phyloP scores from a whole-genome alignment of 2,888 invertebrate species.

The Cerastoderma edule region DNA sequence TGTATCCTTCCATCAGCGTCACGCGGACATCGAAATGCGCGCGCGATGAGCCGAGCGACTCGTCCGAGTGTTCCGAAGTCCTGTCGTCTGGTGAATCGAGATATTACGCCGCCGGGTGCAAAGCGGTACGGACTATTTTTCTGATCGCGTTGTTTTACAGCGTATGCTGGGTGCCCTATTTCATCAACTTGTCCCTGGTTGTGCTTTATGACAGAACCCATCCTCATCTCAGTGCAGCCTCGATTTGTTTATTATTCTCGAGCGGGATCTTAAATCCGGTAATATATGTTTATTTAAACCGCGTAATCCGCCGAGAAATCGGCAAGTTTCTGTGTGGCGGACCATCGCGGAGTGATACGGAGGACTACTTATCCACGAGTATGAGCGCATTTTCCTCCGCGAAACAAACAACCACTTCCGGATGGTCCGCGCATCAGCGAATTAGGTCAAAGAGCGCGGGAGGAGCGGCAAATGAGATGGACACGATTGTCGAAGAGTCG shows the following conservation, averaged over 20 bases:
- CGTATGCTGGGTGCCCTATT: slow-evolving; percentile 70
- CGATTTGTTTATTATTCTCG: slow-evolving; percentile 66
- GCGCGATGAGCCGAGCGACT: slow-evolving; percentile 30
- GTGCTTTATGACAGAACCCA: slow-evolving; percentile 19
- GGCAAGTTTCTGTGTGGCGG: slow-evolving; percentile 65
- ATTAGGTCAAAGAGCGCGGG: slow-evolving; percentile 36
- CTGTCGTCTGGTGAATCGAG: slow-evolving; percentile 5
- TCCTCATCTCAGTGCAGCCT: slow-evolving; percentile 56
- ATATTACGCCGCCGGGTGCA: slow-evolving; percentile 59
- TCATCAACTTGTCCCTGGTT: slow-evolving; percentile 49
- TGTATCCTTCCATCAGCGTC: slow-evolving; percentile 53
- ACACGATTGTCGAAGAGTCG: slow-evolving; percentile 61
- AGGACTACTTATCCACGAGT: slow-evolving; percentile 65
- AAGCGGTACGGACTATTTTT: slow-evolving; percentile 73
- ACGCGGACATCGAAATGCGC: slow-evolving; percentile 24
- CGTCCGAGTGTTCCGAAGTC: slow-evolving; percentile 47
- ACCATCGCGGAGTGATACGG: slow-evolving; percentile 52
- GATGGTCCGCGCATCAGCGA: slow-evolving; percentile 28
- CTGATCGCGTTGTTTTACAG: slow-evolving; percentile 66
- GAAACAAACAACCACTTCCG: slow-evolving; percentile 26
- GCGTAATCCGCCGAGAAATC: slow-evolving; percentile 68
- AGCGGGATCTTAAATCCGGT: slow-evolving; percentile 69
- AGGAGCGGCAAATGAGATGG: slow-evolving; percentile 60
- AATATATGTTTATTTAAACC: slow-evolving; percentile 73
- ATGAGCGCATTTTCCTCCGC: slow-evolving; percentile 55